Base-by-base conservation (phyloP, 2,888 invertebrate species). In the Adineta ricciae region DNA sequence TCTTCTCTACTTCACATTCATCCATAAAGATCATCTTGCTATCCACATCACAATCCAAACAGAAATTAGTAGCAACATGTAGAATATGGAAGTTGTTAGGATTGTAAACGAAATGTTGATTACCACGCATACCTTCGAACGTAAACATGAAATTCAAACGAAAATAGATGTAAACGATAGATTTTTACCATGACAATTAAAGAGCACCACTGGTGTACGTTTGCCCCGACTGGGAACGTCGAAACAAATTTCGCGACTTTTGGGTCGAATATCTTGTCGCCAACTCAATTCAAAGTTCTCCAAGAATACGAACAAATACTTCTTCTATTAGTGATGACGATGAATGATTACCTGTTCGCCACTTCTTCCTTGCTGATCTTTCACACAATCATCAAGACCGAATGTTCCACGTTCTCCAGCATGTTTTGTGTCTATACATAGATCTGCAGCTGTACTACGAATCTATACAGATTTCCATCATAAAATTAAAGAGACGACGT, bases 31-130 rank as follows among this genome's bases (percentile, higher is more conserved):
- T 90, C 87, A 92, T 93, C 84, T 92, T 92, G 24, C 92, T 91
- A 0, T 91, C 90, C 0, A 92, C 92, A 88, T 94, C n/a, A n/a
- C n/a, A n/a, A n/a, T n/a, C n/a, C n/a, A 97, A 89, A 89, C 96
- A 97, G 87, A 94, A 92, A 21, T 92, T 92, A 87, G 93, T 92
- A 87, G 95, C 94, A 0, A 94, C 94, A 88, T 95, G 95, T 85
- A 92, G 92, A 85, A 95, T 90, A 91, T 94, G 93, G 87, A 94
- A 92, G 16, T 93, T 93, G 46, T 92, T 91, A 94, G 88, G 83
- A 87, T 94, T 93, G 89, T 95, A 96, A 88, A 93, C 93, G 94
- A 96, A 97, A 87, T 94, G 92, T 90, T 97, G 97, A 91, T 97
- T 97, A 2, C 97, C 97, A 86, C 94, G 94, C 89, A 94, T 94